Conservation (phyloP, 2,888 invertebrate species). For the Bellardia bayeri region DNA sequence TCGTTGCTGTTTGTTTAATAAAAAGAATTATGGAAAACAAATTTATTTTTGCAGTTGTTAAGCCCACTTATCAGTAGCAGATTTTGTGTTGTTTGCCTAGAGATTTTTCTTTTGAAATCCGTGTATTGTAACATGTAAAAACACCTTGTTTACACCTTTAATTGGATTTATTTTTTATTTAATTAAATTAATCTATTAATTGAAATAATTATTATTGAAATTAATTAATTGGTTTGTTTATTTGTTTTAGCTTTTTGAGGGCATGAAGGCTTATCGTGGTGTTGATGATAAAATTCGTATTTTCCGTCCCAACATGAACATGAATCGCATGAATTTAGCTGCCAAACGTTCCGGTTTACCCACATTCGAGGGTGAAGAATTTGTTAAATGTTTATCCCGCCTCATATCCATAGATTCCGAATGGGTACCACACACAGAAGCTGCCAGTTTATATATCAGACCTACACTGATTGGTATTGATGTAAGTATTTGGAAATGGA, state of each 20-base stretch:
- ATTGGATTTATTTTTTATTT: not conserved
- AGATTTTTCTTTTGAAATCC: not conserved
- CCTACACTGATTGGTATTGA: constrained; percentile 98
- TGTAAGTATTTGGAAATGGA: constrained; percentile 86
- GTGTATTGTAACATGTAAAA: not conserved
- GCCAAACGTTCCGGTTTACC: constrained; percentile 94
- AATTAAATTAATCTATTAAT: constrained; percentile 11
- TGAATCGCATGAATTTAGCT: constrained; percentile 95
- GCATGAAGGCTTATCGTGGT: constrained; percentile 98
- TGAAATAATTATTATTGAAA: constrained; percentile 43
- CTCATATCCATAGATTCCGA: constrained; percentile 96
- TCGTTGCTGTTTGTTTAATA: constrained; percentile 30
- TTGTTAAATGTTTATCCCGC: constrained; percentile 93
- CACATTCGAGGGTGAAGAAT: constrained; percentile 93
- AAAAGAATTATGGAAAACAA: constrained; percentile 32
- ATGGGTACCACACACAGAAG: constrained; percentile 97
- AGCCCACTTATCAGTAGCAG: constrained; percentile 25
- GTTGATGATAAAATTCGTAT: constrained; percentile 95
- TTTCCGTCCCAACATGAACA: constrained; percentile 97
- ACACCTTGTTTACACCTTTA: constrained; percentile 46
- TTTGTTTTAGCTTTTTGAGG: constrained; percentile 94
- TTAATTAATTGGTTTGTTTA: constrained; percentile 26
- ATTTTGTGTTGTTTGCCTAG: not conserved
- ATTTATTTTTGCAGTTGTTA: constrained; percentile 26
- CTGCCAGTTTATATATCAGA: constrained; percentile 96